Base-by-base conservation (phyloP, 1,140 invertebrate species). In the Calycopis cecrops region DNA sequence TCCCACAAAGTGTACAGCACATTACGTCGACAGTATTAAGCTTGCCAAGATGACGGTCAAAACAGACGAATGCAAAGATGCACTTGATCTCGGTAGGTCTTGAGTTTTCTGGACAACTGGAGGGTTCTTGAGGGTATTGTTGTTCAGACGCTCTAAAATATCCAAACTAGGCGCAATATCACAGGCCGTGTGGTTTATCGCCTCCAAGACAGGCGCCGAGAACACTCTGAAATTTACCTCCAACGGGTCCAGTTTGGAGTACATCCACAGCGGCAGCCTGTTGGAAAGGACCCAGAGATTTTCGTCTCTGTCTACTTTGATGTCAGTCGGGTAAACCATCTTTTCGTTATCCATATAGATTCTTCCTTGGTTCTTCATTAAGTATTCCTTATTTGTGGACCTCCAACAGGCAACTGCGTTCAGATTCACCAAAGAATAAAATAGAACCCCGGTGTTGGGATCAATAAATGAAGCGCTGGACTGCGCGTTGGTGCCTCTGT, bases 341-440 rank as follows among this genome's bases (percentile, higher is more conserved):
- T 91, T 92, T 1, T 88, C 88, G 51, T 93, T 91, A 76, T 92
- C 91, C 88, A 91, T 91, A 52, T 91, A 94, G 42, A 95, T 90
- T 34, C 92, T 79, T 14, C 91, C 92, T 69, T 94, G 92, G 16
- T 92, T 90, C 55, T 90, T 90, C 67, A 91, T 90, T 1, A 72
- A 88, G 57, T 93, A 94, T 0, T 87, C 88, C 4, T 90, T 91
- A 53, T 89, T 91, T 0, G 90, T 90, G 0, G 92, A 93, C 53
- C 90, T 92, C 94, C 94, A 95, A 63, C 94, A 95, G 1, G 92
- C 93, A 0, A 95, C 89, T 1, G 93, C 92, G 66, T 95, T 94
- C 12, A 93, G 74, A 74, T 94, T 94, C 0, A 94, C 89, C 42
- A 94, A 82, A 1, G 93, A 91, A 73, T 95, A 95, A 72, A 95